Conservation (phyloP, 2,113 vertebrate species). For the Gymnorhina tibicen region DNA sequence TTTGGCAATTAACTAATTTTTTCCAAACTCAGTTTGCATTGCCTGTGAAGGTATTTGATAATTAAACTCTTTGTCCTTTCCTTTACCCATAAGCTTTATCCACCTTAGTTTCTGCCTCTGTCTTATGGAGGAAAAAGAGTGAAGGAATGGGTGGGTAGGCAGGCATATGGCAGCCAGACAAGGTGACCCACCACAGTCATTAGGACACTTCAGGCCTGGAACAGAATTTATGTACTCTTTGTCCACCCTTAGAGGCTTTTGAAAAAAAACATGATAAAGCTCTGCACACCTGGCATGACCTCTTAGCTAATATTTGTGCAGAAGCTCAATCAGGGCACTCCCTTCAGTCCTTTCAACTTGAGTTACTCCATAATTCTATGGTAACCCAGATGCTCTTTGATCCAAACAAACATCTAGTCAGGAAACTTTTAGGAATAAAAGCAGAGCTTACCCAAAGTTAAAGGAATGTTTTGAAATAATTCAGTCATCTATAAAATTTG, state of each 20-base stretch:
- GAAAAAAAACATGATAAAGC: background rate
- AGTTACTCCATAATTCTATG: background rate
- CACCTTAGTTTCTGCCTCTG: background rate
- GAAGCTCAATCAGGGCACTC: background rate
- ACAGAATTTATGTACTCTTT: background rate
- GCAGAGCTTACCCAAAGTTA: background rate
- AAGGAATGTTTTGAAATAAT: background rate
- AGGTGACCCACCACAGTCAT: background rate
- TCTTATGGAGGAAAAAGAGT: background rate
- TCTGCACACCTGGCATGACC: background rate
- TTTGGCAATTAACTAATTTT: background rate
- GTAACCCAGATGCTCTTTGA: background rate
- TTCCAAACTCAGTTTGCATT: background rate
- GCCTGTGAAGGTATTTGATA: background rate
- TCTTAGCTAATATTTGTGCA: background rate
- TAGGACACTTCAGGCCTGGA: background rate
- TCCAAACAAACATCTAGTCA: background rate
- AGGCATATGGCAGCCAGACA: background rate
- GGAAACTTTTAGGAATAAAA: background rate
- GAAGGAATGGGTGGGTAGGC: background rate
- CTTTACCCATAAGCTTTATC: background rate
- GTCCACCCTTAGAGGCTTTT: background rate
- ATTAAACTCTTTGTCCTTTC: background rate
- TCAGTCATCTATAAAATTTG: background rate
- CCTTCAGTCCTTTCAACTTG: background rate